phyloP scores from a whole-genome alignment of 2,797 vertebrate genomes.

The Glyptemys insculpta region DNA sequence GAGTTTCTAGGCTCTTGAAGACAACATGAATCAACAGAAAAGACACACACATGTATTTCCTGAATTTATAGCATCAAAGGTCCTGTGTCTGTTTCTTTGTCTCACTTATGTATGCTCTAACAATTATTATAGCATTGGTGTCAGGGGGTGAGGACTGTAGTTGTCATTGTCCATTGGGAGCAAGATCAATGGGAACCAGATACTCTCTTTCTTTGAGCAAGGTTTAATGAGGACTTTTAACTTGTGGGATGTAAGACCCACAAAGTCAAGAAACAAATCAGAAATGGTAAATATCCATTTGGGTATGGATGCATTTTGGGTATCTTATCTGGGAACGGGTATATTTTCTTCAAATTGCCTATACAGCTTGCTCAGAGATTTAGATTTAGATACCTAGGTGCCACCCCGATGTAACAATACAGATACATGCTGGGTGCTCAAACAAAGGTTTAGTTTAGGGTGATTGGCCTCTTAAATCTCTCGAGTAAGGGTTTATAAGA shows the following conservation, averaged over 20 bases:
- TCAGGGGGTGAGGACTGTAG: neutral
- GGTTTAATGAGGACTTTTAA: neutral
- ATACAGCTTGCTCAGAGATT: neutral
- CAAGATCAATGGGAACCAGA: neutral
- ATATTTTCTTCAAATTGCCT: neutral
- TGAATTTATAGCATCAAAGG: neutral
- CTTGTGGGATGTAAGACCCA: neutral
- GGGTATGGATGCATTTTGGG: neutral
- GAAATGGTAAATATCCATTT: neutral
- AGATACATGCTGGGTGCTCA: neutral
- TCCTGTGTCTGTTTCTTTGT: too few species aligned
- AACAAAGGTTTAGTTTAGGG: neutral
- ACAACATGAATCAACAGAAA: neutral
- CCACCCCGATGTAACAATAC: neutral
- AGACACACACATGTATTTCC: neutral
- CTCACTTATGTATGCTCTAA: neutral
- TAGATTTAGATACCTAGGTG: neutral
- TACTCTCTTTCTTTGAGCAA: neutral
- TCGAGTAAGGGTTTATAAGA: neutral
- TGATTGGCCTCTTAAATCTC: neutral
- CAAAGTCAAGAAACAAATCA: neutral
- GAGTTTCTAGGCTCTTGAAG: neutral
- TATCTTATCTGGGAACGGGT: neutral
- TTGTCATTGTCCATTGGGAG: neutral
- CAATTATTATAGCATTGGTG: neutral